These are phyloP conservation scores for Craterocephalus amniculus DNA, from an alignment of 2,797 vertebrate genomes.

Conservation along the genomic window DNA sequence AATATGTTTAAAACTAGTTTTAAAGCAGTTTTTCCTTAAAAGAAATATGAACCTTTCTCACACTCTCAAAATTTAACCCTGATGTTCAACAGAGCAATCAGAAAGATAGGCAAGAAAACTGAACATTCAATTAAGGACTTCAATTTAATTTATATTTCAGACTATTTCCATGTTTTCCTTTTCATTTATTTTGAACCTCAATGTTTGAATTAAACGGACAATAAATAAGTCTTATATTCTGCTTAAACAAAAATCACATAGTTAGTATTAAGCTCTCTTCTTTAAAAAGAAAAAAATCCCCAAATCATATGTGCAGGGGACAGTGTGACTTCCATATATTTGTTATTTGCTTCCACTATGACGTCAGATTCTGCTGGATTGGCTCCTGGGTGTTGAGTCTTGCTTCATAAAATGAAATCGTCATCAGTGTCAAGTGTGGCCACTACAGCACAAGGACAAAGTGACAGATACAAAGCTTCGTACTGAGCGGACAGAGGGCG, in stretches of 20 bases:
- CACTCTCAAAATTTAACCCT: background rate
- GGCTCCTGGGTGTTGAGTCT: slow-evolving; percentile 13
- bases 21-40: background rate
- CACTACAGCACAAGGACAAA: slow-evolving; percentile 54
- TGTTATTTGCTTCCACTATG: slow-evolving; percentile 18
- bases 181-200: too few relatives aligned
- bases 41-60: too few relatives aligned
- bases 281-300: background rate
- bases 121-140: too few relatives aligned
- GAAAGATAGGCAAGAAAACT: background rate
- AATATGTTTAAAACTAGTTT: too few relatives aligned
- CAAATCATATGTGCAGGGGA: background rate
- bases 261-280: too few relatives aligned
- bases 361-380: slow-evolving; percentile 40
- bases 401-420: slow-evolving; percentile 45
- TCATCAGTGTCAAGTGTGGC: slow-evolving; percentile 18
- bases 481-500: slow-evolving; percentile 42
- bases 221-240: too few relatives aligned
- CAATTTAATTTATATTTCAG: too few relatives aligned
- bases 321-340: background rate
- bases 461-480: slow-evolving; percentile 39
- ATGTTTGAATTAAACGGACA: too few relatives aligned
- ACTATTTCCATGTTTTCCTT: too few relatives aligned
- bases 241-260: too few relatives aligned
- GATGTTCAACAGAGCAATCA: background rate